phyloP scores from a whole-genome alignment of 2,888 invertebrate genomes.

The Chrysolina haemoptera region DNA sequence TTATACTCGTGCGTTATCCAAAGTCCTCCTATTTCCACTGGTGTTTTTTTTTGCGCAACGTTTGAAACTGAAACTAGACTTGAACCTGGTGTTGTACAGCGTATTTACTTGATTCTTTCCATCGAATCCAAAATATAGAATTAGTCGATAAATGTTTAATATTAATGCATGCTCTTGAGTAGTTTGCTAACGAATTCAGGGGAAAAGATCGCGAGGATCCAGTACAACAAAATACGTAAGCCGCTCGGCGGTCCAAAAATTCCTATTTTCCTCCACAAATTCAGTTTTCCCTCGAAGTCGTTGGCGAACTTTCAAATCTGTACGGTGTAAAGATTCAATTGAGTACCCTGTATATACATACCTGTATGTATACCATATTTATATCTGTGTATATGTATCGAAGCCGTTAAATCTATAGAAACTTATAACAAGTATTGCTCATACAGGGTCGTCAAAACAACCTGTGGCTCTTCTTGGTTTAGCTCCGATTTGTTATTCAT shows the following conservation, averaged over 20 bases:
- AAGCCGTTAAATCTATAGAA: constrained; percentile 19
- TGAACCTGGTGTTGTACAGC: not conserved
- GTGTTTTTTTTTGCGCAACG: not conserved
- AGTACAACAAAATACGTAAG: constrained; percentile 13
- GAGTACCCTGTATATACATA: constrained; percentile 15
- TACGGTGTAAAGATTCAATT: constrained; percentile 19
- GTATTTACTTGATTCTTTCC: constrained; percentile 20
- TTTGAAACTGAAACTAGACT: not conserved
- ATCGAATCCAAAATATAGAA: constrained; percentile 16
- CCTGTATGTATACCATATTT: constrained; percentile 21
- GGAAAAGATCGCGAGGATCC: not conserved
- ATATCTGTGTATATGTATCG: constrained; percentile 22
- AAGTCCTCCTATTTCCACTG: not conserved
- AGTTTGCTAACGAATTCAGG: not conserved
- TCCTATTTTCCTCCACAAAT: not conserved
- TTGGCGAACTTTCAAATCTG: not conserved
- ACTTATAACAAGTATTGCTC: constrained; percentile 17
- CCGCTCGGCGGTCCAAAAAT: not conserved
- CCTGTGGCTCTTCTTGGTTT: constrained; percentile 12
- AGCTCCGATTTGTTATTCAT: constrained; percentile 10
- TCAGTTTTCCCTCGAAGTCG: not conserved
- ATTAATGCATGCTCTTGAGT: constrained; percentile 5
- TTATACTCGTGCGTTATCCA: not conserved
- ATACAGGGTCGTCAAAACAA: constrained; percentile 23
- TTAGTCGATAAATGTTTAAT: constrained; percentile 22